Evolutionary conservation across 2,888 invertebrate genomes (phyloP).

Genomic region (Unio pictorum): DNA sequence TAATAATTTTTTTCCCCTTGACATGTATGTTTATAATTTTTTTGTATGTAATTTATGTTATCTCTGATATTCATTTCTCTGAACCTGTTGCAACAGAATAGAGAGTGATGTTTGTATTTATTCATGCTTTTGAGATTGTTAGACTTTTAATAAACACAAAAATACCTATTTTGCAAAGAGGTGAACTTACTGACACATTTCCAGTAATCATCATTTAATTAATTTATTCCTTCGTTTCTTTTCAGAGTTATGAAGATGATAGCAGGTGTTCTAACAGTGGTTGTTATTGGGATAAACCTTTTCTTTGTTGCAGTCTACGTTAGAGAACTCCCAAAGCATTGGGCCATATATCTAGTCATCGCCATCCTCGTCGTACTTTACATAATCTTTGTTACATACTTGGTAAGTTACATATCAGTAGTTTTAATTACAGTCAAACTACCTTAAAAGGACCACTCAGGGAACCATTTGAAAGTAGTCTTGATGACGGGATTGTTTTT

Average conservation of each 20-base stretch:
- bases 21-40: too few relatives aligned
- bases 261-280: constrained; percentile 78
- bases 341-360: constrained; percentile 72
- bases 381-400: constrained; percentile 81
- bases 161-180: neutral
- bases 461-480: too few relatives aligned
- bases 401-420: constrained; percentile 74
- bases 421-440: too few relatives aligned
- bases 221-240: constrained; percentile 12
- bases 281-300: constrained; percentile 85
- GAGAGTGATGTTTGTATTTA: too few relatives aligned
- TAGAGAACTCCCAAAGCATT: constrained; percentile 56
- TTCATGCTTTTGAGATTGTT: too few relatives aligned
- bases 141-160: too few relatives aligned
- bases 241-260: constrained; percentile 80
- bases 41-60: too few relatives aligned
- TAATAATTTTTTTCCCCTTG: too few relatives aligned
- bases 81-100: too few relatives aligned
- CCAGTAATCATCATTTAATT: neutral
- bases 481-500: too few relatives aligned
- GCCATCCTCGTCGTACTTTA: constrained; percentile 79
- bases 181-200: neutral
- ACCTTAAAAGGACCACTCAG: too few relatives aligned
- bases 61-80: too few relatives aligned
- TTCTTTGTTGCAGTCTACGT: constrained; percentile 82